Base-by-base conservation (phyloP, 1,140 invertebrate species). In the Atta colombica region DNA sequence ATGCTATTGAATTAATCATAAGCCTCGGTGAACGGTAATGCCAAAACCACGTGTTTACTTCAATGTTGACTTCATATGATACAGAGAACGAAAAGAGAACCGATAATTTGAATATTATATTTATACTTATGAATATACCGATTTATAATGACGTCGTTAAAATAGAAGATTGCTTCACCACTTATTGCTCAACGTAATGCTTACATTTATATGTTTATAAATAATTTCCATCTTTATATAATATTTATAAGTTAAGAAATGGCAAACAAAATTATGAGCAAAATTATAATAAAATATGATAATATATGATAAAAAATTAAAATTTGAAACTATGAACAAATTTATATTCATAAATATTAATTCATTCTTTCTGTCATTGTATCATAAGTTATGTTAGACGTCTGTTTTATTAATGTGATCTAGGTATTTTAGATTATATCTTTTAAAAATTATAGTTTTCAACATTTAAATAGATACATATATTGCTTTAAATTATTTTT, bases 1-100 rank as follows among this genome's bases (percentile, higher is more conserved):
- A 61, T 74, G 25, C 39, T 45, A 75, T 84, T 84, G 69, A 84
- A 84, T 84, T 84, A 84, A 84, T 74, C 80, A 81, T 81, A 81
- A 81, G 65, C 31, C 8, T 25, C 25, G 16, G 25, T 28, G 14
- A 80, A 80, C n/a, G n/a, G 12, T 45, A 39, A 18, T 82, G 80
- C 68, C 68, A 74, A 74, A 82, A 82, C 39, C 80, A 51, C 53
- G 39, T 82, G 80, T 82, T 72, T 74, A 61, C 14, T 69, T n/a
- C 28, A n/a, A 68, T n/a, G n/a, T 25, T 3, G 35, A 61, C 55
- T 74, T 75, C 10, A 4, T 21, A 14, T 16, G 8, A 80, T 51
- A 65, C 66, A 39, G 16, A 21, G 16, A n/a, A 25, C 58, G 53
- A n/a, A 60, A 12, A 14, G 39, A 72, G 18, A 21, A 49, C 21